These are phyloP conservation scores for Aurelia sp. DNA, from an alignment of 30 jellyfish, hydroid and myxozoan species.

Conservation along the genomic window DNA sequence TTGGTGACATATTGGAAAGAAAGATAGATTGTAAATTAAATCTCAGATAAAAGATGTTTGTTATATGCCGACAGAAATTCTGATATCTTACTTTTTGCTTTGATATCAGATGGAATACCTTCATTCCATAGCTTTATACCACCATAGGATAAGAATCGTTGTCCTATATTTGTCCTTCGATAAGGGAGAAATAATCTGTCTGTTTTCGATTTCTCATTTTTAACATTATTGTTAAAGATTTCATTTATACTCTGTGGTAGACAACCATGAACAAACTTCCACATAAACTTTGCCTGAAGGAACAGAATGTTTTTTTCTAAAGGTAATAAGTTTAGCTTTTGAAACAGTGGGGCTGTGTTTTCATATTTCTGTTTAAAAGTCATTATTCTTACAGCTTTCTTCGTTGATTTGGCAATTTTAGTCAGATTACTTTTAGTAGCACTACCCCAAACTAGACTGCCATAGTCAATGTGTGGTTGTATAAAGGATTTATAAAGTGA, in stretches of 20 bases:
- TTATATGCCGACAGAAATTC: background rate
- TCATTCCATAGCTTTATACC: conserved; percentile 17
- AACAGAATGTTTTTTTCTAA: background rate
- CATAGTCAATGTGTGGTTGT: conserved; percentile 35
- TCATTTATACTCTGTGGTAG: background rate
- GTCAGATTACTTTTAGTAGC: background rate
- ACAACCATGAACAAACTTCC: background rate
- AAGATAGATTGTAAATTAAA: too few relatives aligned
- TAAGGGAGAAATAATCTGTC: background rate
- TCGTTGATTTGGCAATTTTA: background rate
- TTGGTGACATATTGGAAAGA: too few relatives aligned
- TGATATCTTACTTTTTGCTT: background rate
- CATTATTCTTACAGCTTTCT: conserved; percentile 5
- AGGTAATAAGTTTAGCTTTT: background rate
- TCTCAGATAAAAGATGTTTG: background rate
- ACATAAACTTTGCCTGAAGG: conserved; percentile 2
- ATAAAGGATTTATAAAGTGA: conserved; percentile 21
- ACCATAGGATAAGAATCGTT: background rate
- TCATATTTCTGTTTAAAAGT: background rate
- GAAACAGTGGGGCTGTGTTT: background rate
- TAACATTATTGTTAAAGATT: background rate
- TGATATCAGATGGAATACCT: background rate
- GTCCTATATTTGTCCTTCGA: conserved; percentile 6
- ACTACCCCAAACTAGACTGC: conserved; percentile 26
- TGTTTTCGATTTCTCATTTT: too few relatives aligned